Evolutionary conservation across 2,888 invertebrate species (phyloP).

Genomic region (Acanthosepion lycidas): DNA sequence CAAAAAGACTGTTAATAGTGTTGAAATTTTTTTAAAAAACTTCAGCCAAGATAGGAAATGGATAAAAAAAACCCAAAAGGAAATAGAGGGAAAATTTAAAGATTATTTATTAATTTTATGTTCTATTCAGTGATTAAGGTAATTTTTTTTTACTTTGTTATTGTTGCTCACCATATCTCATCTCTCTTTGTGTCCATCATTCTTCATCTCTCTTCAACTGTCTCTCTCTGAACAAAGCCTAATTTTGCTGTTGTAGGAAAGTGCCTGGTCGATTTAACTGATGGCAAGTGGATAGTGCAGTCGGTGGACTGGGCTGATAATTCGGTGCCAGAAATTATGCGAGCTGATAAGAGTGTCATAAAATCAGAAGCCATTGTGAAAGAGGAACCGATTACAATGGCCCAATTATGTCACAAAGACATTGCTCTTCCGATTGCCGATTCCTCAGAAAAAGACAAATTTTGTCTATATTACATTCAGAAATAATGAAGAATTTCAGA

Average conservation of each 20-base stretch:
- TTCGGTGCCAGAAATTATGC: constrained; percentile 33
- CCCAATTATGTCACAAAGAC: constrained; percentile 1
- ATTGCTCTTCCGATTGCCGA: background rate
- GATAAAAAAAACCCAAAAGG: no score
- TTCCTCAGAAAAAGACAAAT: constrained; percentile 23
- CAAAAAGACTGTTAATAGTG: no score
- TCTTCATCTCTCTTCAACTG: background rate
- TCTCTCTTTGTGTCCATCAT: constrained; percentile 6
- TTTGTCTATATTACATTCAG: background rate
- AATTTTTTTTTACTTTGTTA: background rate
- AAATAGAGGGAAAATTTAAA: background rate
- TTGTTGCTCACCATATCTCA: background rate
- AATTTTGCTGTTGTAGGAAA: constrained; percentile 23
- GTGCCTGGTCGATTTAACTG: background rate
- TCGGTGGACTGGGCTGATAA: constrained; percentile 12
- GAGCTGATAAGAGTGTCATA: constrained; percentile 20
- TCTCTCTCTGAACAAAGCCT: constrained; percentile 42
- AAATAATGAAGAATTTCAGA: constrained; percentile 33
- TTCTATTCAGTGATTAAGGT: background rate
- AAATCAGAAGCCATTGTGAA: constrained; percentile 10
- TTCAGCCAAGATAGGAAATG: no score
- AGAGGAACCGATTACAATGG: constrained; percentile 33
- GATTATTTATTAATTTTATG: background rate
- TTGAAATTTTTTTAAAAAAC: no score
- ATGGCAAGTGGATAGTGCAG: constrained; percentile 33